Conservation (phyloP, 2,888 invertebrate genomes). For the Coremacera marginata region DNA sequence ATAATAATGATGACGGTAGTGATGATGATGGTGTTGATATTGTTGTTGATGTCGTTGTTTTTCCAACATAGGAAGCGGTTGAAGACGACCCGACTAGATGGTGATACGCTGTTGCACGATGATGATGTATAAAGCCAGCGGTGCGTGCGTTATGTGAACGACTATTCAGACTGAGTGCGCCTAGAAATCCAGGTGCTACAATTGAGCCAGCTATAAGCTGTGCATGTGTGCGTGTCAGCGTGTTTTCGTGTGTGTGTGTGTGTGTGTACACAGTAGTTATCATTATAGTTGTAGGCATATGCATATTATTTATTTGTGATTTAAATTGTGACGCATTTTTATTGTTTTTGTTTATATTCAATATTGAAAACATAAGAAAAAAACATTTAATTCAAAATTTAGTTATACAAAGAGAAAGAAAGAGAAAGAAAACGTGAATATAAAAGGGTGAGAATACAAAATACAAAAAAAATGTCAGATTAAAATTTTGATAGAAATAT, state of each 20-base stretch:
- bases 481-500: not conserved
- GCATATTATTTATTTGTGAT: not conserved
- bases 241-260: constrained; percentile 2
- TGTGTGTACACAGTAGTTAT: not conserved
- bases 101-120: constrained; percentile 32
- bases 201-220: constrained; percentile 67
- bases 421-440: constrained; percentile 27
- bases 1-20: constrained; percentile 47
- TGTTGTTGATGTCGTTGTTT: constrained; percentile 37
- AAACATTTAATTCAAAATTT: not conserved
- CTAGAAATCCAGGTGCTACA: constrained; percentile 66
- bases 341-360: not conserved
- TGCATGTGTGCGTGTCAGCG: constrained; percentile 38
- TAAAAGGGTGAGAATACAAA: constrained; percentile 10
- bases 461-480: constrained; percentile 14
- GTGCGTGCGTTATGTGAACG: constrained; percentile 62
- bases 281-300: not conserved
- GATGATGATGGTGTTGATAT: constrained; percentile 47
- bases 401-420: constrained; percentile 8
- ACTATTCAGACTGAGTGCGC: constrained; percentile 64
- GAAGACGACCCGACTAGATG: constrained; percentile 32
- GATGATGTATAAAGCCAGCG: constrained; percentile 50
- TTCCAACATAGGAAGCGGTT: constrained; percentile 31
- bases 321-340: not conserved
- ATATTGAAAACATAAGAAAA: not conserved